Percentiles rank a stretch among this genome's conserved stretches.
Evolutionary conservation across 2,888 invertebrate species (phyloP).

Genomic region (Podotricha telesiphe): DNA sequence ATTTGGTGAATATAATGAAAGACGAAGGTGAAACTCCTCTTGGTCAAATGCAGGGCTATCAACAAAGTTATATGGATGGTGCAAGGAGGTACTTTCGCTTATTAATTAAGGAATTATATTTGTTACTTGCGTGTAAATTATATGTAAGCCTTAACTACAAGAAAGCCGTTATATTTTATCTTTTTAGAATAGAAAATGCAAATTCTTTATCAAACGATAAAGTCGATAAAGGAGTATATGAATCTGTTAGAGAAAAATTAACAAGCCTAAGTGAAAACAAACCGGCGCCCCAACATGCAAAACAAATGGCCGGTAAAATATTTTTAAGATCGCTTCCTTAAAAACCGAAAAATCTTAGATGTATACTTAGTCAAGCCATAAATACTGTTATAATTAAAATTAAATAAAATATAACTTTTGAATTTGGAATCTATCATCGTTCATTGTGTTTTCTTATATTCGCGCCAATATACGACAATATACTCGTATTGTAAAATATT

Average conservation of each 20-base stretch:
- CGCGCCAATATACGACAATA: no score
- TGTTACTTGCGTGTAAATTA: no score
- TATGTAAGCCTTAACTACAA: no score
- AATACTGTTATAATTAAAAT: no score
- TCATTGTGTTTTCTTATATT: no score
- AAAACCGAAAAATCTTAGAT: background rate
- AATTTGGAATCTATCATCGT: no score
- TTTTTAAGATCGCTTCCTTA: background rate
- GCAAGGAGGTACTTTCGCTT: slow-evolving; percentile 56
- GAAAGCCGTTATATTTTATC: background rate
- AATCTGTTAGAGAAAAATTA: slow-evolving; percentile 57
- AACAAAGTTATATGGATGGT: slow-evolving; percentile 59
- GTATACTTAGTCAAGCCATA: no score
- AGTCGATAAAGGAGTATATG: slow-evolving; percentile 59
- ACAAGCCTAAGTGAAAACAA: slow-evolving; percentile 51
- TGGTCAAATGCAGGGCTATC: slow-evolving; percentile 61
- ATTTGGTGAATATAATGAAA: slow-evolving; percentile 60
- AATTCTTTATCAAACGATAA: slow-evolving; percentile 51
- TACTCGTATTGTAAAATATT: no score
- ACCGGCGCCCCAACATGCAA: slow-evolving; percentile 51
- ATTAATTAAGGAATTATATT: background rate
- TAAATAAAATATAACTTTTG: no score
- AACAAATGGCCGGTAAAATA: slow-evolving; percentile 58
- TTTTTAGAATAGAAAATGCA: slow-evolving; percentile 57
- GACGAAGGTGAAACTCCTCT: slow-evolving; percentile 57